Base-by-base conservation (phyloP, 2,888 invertebrate genomes). In the Parasteatoda lunata region DNA sequence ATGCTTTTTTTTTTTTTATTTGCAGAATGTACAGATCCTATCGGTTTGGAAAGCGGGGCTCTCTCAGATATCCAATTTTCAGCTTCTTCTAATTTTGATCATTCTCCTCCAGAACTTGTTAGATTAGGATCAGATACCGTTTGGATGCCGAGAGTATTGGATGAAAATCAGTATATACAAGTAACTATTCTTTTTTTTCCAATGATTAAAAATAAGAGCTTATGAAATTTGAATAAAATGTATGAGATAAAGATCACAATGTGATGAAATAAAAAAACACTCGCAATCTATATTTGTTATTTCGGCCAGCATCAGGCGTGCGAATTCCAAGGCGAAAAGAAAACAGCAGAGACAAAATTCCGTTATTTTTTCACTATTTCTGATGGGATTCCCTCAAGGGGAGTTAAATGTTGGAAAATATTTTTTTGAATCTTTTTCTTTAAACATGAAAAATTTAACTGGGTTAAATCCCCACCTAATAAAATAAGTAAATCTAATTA, bases 41-140 rank as follows among this genome's bases (percentile, higher is more conserved):
- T 97, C 93, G 97, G 97, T 3, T 91, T 96, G 47, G 94, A 94
- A 7, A 94, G 94, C 64, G 72, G 94, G 0, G 90, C 92, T n/a
- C 93, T 96, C 90, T 92, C 94, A 3, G 92, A 94, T 30, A 93
- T 94, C 49, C 95, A 95, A 93, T 93, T 97, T 59, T 93, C 93
- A 71, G 94, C 94, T 3, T 95, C 95, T 89, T 95, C 95, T 68
- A 91, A 91, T 8, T 89, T 91, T 45, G 90, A 91, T 66, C 90
- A 89, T 66, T 89, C 90, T 9, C 88, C 90, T 4, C 91, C 93
- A 4, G 90, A 91, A 6, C 91, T 93, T 89, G 92, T 94, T 64
- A 91, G 92, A 8, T 91, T 95, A 8, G 89, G 90, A 13, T 89
- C 89, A 6, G 90, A 90, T 64, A 91, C 90, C 1, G 73, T 66